Conservation (phyloP, 1,140 invertebrate genomes). For the Bombus vancouverensis region DNA sequence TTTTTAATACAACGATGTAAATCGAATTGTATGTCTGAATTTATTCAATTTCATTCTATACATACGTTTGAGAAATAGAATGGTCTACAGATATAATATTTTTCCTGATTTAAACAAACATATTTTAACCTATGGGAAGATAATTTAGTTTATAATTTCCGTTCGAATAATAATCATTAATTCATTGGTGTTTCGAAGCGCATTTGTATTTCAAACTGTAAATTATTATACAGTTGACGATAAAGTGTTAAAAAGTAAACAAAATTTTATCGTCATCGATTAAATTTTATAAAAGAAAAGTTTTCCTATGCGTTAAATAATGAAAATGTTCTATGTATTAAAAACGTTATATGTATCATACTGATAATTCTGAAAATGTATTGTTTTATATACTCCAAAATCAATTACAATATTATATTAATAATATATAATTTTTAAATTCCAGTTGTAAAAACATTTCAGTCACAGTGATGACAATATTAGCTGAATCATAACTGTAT, state of each 20-base stretch:
- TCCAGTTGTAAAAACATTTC: constrained; percentile 29
- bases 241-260: constrained; percentile 26
- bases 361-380: constrained; percentile 43
- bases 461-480: constrained; percentile 55
- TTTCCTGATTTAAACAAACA: constrained; percentile 33
- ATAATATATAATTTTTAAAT: constrained; percentile 15
- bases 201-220: constrained; percentile 29
- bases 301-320: constrained; percentile 28
- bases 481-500: constrained; percentile 24
- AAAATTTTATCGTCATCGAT: constrained; percentile 25
- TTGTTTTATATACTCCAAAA: constrained; percentile 42
- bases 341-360: constrained; percentile 34
- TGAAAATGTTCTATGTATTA: constrained; percentile 28
- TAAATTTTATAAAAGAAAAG: constrained; percentile 34
- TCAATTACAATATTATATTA: constrained; percentile 34
- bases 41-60: constrained; percentile 15
- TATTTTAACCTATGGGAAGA: not conserved
- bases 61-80: constrained; percentile 36
- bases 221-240: constrained; percentile 26
- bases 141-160: not conserved
- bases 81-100: constrained; percentile 20
- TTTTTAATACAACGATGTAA: constrained; percentile 2
- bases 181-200: not conserved
- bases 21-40: constrained; percentile 4
- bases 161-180: not conserved